Base-by-base conservation (phyloP, 1,140 invertebrate genomes). In the Vanessa atalanta region DNA sequence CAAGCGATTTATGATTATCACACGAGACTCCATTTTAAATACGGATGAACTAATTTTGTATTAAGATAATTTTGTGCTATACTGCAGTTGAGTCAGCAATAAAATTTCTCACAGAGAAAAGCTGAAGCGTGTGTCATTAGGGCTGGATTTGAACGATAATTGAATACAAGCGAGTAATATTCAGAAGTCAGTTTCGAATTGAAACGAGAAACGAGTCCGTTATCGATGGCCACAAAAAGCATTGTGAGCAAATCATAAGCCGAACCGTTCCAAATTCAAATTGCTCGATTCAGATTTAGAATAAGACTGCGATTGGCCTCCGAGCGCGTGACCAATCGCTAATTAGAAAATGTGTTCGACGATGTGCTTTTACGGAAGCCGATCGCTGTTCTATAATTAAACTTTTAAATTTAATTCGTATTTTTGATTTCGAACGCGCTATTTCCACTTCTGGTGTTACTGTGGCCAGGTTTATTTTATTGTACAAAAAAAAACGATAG, bases 271-370 rank as follows among this genome's bases (percentile, higher is more conserved):
- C 86, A 83, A 92, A 91, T 92, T 90, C 88, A 89, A 91, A 91
- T 90, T 87, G 84, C 86, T 81, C 84, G 87, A 88, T 89, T 92
- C 85, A 82, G 84, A 89, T 88, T 86, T 85, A 79, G 86, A 89
- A 87, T 83, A 80, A 73, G 78, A 80, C 75, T 80, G 84, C 79
- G 83, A 85, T 82, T 85, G 88, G 85, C 83, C 84, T 82, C 82
- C 84, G 83, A 83, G 88, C 86, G 89, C 88, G 89, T 91, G 88
- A 88, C 90, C 89, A 92, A 92, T 92, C 88, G 90, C 88, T 92
- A 92, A 92, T 92, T 90, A 91, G 89, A 86, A 89, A 90, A 90
- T 91, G 87, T 88, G 88, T 87, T 88, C 86, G 79, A 71, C 82
- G 86, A 87, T 84, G 85, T 85, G 88, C 88, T 85, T 86, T 86